Evolutionary conservation across 1,140 invertebrate genomes (phyloP).

Genomic region (Zophobas atratus): DNA sequence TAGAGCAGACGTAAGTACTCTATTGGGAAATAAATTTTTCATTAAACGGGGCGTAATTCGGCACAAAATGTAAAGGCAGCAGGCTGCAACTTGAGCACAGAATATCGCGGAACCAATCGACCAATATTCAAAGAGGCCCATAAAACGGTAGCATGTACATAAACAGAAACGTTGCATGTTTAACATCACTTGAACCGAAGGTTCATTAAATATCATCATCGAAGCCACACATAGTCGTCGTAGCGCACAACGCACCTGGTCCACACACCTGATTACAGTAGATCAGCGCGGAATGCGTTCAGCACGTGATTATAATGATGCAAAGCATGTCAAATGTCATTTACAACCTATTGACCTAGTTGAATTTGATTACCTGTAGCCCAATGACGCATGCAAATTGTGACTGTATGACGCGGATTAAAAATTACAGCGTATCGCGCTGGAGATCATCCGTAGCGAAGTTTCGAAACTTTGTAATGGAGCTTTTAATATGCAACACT

Average conservation of each 20-base stretch:
- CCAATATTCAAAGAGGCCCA: constrained; percentile 39
- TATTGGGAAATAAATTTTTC: constrained; percentile 28
- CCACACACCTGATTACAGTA: constrained; percentile 40
- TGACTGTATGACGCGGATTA: neutral
- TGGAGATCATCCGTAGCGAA: constrained; percentile 8
- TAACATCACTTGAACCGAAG: constrained; percentile 50
- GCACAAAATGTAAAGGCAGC: constrained; percentile 21
- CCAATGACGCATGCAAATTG: constrained; percentile 19
- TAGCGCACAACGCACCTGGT: constrained; percentile 40
- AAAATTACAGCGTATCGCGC: constrained; percentile 10
- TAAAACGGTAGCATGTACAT: constrained; percentile 35
- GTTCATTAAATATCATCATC: constrained; percentile 49
- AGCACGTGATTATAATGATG: constrained; percentile 45
- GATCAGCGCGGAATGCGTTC: constrained; percentile 32
- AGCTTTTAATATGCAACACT: constrained; percentile 38
- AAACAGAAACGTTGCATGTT: constrained; percentile 52
- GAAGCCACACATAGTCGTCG: constrained; percentile 17
- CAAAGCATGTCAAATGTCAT: constrained; percentile 45
- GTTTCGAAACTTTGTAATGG: constrained; percentile 27
- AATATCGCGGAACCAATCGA: constrained; percentile 34
- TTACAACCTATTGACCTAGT: constrained; percentile 44
- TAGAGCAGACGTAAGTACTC: constrained; percentile 3
- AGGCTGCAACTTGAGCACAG: constrained; percentile 21
- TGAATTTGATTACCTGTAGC: constrained; percentile 10
- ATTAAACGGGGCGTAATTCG: constrained; percentile 5